Evolutionary conservation across 2,797 vertebrate species (phyloP).

Genomic region (Gobio occitaniae): DNA sequence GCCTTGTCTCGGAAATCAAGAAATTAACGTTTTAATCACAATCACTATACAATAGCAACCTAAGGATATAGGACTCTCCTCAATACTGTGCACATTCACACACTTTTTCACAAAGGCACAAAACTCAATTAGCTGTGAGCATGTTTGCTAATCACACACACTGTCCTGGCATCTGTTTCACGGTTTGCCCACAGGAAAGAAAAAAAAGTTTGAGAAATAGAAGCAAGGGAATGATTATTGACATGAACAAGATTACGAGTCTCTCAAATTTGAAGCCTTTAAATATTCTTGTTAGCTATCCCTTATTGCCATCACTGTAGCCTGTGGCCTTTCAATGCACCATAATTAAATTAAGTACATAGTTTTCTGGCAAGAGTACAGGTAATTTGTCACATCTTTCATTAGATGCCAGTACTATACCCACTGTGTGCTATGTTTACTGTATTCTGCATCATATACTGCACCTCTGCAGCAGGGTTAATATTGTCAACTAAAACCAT

Average conservation of each 20-base stretch:
- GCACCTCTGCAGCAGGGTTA: background rate
- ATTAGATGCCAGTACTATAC: background rate
- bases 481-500: background rate
- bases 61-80: constrained; percentile 13
- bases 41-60: constrained; percentile 1
- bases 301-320: background rate
- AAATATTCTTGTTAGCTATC: background rate
- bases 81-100: constrained; percentile 44
- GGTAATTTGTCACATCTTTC: background rate
- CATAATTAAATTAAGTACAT: background rate
- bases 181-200: constrained; percentile 43
- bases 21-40: constrained; percentile 7
- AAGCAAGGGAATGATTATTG: background rate
- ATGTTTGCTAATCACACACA: constrained; percentile 60
- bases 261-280: constrained; percentile 15
- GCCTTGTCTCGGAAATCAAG: background rate
- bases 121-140: constrained; percentile 62
- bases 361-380: background rate
- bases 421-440: background rate
- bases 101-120: constrained; percentile 60
- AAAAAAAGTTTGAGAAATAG: constrained; percentile 23
- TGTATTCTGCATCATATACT: background rate
- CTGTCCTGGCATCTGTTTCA: constrained; percentile 55
- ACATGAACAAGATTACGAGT: background rate
- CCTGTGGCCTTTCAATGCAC: background rate